Evolutionary conservation across 2,888 invertebrate species (phyloP).

Genomic region (Escarpia spicata): DNA sequence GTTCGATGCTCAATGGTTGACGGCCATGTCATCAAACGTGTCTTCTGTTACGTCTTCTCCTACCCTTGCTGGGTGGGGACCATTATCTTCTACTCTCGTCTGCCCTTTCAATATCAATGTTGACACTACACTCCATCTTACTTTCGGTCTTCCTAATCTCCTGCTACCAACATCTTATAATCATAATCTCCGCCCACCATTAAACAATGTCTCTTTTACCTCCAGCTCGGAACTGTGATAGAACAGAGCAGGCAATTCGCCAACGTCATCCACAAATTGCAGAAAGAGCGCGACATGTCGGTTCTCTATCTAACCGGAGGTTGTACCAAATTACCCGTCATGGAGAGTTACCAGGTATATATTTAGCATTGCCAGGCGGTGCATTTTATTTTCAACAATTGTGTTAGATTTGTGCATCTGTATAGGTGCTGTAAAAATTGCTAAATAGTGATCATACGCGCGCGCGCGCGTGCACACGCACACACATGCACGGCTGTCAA

Average conservation of each 20-base stretch:
- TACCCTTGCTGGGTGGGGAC: too few species aligned
- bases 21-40: too few species aligned
- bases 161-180: neutral
- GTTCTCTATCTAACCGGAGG: conserved; percentile 47
- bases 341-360: neutral
- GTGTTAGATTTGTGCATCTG: neutral
- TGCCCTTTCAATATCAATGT: too few species aligned
- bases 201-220: neutral
- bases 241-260: conserved; percentile 51
- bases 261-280: conserved; percentile 48
- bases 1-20: too few species aligned
- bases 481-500: too few species aligned
- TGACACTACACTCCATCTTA: neutral
- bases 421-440: neutral
- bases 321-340: neutral
- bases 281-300: conserved; percentile 53
- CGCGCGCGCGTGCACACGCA: too few species aligned
- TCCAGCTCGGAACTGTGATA: conserved; percentile 48
- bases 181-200: neutral
- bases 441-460: too few species aligned
- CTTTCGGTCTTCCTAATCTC: neutral
- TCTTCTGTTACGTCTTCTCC: too few species aligned
- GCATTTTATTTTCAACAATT: neutral
- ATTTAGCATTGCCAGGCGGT: neutral
- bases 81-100: too few species aligned